Evolutionary conservation across 1,140 invertebrate species (phyloP).

Genomic region (Parapsyche elsis): DNA sequence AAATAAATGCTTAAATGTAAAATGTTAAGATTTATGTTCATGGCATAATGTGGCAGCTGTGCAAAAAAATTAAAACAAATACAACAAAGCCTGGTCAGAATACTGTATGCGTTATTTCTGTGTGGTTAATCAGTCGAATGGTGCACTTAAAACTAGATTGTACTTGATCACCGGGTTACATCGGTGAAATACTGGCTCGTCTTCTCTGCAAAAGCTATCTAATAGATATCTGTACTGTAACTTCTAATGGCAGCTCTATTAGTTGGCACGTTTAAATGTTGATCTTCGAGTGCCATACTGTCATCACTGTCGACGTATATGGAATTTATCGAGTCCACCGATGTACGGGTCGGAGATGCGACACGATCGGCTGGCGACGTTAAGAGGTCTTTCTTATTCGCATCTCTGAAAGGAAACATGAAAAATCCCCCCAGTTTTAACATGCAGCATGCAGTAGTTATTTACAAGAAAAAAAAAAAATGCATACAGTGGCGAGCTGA

Average conservation of each 20-base stretch:
- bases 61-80: too few species aligned
- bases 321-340: background rate
- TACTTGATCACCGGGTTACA: background rate
- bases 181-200: too few species aligned
- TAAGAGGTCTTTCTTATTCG: constrained; percentile 34
- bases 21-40: too few species aligned
- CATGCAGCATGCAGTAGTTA: constrained; percentile 53
- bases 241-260: constrained; percentile 34
- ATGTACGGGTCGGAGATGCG: background rate
- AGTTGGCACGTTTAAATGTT: background rate
- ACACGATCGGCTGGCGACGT: background rate
- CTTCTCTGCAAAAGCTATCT: background rate
- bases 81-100: too few species aligned
- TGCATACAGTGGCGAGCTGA: too few species aligned
- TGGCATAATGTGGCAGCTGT: too few species aligned
- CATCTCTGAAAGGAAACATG: constrained; percentile 47
- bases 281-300: constrained; percentile 42
- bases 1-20: too few species aligned
- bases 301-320: constrained; percentile 48
- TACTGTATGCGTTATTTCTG: too few species aligned
- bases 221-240: constrained; percentile 53
- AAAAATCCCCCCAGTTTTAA: constrained; percentile 51
- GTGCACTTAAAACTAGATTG: background rate
- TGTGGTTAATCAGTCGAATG: too few species aligned
- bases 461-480: constrained; percentile 13